A percentile compares a stretch with the other conserved stretches of the same genome.
phyloP scores from a whole-genome alignment of 2,888 invertebrate species.

The Adelphocoris suturalis region DNA sequence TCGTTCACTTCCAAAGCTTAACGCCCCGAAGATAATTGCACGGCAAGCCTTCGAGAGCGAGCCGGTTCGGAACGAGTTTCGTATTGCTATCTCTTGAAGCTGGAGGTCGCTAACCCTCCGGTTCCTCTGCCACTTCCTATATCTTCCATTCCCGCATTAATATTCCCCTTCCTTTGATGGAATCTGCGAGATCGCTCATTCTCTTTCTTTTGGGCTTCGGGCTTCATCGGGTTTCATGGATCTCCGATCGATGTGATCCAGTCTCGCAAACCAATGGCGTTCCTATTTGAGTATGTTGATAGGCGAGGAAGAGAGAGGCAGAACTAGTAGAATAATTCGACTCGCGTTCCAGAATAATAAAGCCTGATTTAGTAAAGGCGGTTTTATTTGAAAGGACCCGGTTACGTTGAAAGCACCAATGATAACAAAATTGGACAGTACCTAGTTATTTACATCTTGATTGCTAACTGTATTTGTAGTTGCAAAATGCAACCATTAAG shows the following conservation, averaged over 20 bases:
- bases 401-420: too few species aligned
- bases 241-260: not conserved
- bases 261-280: not conserved
- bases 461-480: too few species aligned
- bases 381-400: too few species aligned
- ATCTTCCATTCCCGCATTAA: conserved; percentile 36
- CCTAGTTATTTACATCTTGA: too few species aligned
- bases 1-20: conserved; percentile 30
- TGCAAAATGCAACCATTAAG: too few species aligned
- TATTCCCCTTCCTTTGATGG: conserved; percentile 43
- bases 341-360: too few species aligned
- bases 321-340: too few species aligned
- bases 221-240: not conserved
- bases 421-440: too few species aligned
- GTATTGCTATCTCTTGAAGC: conserved; percentile 53
- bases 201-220: not conserved
- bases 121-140: conserved; percentile 56
- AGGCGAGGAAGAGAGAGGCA: too few species aligned
- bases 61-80: conserved; percentile 65
- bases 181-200: not conserved
- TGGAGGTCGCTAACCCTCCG: conserved; percentile 55
- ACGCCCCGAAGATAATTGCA: conserved; percentile 52
- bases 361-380: too few species aligned
- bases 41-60: conserved; percentile 48
- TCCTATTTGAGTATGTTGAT: too few species aligned